phyloP scores from a whole-genome alignment of 2,888 invertebrate species.

The Phengaris alcon region DNA sequence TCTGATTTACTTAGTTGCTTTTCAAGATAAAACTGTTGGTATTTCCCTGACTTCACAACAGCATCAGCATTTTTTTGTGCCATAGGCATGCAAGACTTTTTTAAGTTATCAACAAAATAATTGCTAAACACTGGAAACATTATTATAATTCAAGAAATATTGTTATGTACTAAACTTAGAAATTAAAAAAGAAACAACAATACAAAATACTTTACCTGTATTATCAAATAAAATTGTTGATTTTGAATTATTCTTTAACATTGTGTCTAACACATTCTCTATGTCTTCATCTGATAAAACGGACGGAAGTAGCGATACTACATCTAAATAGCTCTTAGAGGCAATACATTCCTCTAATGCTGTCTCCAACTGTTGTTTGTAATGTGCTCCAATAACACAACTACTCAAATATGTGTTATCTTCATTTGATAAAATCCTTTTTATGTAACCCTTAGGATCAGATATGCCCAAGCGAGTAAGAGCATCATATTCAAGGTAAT shows the following conservation, averaged over 20 bases:
- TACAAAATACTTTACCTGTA: conserved; percentile 62
- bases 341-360: conserved; percentile 91
- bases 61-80: conserved; percentile 83
- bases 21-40: conserved; percentile 86
- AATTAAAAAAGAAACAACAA: neutral
- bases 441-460: conserved; percentile 91
- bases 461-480: conserved; percentile 92
- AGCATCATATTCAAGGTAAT: conserved; percentile 95
- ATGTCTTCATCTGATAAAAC: conserved; percentile 89
- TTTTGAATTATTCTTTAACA: conserved; percentile 81
- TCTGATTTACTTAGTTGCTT: conserved; percentile 79
- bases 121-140: conserved; percentile 78
- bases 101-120: conserved; percentile 83
- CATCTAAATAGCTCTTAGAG: conserved; percentile 89
- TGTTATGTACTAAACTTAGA: neutral
- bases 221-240: conserved; percentile 80
- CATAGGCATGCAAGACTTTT: conserved; percentile 83
- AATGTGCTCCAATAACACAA: conserved; percentile 85
- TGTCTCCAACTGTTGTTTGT: conserved; percentile 85
- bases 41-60: conserved; percentile 85
- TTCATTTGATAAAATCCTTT: conserved; percentile 86
- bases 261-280: conserved; percentile 83
- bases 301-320: conserved; percentile 89
- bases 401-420: conserved; percentile 86
- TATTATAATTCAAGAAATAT: conserved; percentile 18